phyloP scores from a whole-genome alignment of 2,888 invertebrate genomes.

The Uropetala carovei region DNA sequence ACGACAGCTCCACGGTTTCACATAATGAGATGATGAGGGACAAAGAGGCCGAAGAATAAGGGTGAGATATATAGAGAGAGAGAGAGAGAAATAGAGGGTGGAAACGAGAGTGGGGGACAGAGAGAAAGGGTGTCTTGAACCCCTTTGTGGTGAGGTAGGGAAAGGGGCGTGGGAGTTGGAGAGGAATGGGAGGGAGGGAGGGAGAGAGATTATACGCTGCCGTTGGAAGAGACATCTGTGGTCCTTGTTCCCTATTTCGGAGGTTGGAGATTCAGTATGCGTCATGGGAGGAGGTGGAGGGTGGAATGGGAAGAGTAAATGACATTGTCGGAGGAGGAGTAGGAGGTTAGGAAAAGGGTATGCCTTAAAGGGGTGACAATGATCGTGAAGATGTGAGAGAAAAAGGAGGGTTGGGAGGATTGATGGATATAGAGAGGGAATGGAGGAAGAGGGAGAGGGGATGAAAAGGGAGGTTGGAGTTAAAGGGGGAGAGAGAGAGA shows the following conservation, averaged over 20 bases:
- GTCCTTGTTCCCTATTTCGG: slow-evolving; percentile 8
- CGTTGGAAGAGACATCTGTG: background rate
- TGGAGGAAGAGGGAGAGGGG: background rate
- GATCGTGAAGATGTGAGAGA: slow-evolving; percentile 32
- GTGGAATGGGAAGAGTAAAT: background rate
- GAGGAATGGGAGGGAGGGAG: background rate
- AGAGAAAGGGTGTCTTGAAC: no score
- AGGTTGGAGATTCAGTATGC: background rate
- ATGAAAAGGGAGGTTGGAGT: background rate
- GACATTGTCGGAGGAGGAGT: background rate
- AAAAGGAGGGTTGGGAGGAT: background rate
- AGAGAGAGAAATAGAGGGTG: background rate
- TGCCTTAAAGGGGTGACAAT: slow-evolving; percentile 33
- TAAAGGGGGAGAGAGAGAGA: background rate
- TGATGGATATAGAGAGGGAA: slow-evolving; percentile 42
- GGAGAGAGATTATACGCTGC: background rate
- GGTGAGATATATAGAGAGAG: background rate
- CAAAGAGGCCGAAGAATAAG: background rate
- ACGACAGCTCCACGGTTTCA: slow-evolving; percentile 38
- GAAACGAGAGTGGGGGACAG: no score
- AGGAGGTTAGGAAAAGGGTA: slow-evolving; percentile 13
- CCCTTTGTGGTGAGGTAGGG: background rate
- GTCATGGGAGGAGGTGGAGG: background rate
- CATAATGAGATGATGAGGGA: slow-evolving; percentile 50
- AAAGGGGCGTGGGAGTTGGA: background rate